Conservation (phyloP, 2,113 vertebrate species). For the Herpailurus yagouaroundi region DNA sequence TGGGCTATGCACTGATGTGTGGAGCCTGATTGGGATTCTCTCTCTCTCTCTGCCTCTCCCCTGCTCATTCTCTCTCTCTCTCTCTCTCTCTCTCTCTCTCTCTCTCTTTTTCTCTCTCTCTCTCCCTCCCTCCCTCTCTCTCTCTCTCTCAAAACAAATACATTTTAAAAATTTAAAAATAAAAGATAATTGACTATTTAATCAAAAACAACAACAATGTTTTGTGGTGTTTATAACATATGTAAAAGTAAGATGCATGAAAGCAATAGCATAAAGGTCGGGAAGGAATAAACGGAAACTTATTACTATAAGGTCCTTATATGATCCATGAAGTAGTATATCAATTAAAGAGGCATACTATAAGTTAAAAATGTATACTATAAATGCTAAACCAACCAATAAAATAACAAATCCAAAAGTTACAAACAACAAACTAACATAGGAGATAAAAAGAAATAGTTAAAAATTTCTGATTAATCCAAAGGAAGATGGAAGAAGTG, state of each 20-base stretch:
- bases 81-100: too few species aligned
- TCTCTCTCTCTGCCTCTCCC: too few species aligned
- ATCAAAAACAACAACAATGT: neutral
- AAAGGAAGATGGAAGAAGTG: neutral
- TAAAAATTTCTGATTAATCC: neutral
- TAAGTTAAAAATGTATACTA: neutral
- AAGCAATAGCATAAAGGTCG: neutral
- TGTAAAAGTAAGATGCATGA: neutral
- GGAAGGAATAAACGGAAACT: neutral
- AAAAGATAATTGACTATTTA: neutral
- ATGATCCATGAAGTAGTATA: neutral
- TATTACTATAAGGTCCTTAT: neutral
- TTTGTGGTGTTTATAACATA: neutral
- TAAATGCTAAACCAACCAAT: neutral
- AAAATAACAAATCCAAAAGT: neutral
- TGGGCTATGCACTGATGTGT: too few species aligned
- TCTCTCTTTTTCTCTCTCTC: too few species aligned
- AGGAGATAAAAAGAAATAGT: neutral
- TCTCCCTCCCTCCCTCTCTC: accelerated
- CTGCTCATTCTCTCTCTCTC: too few species aligned
- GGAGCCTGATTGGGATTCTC: too few species aligned
- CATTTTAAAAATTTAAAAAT: too few species aligned
- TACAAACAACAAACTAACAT: neutral
- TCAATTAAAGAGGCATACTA: neutral
- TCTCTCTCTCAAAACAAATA: too few species aligned